These are phyloP conservation scores for Seriola aureovittata DNA, from an alignment of 2,113 vertebrate species.

Conservation along the genomic window DNA sequence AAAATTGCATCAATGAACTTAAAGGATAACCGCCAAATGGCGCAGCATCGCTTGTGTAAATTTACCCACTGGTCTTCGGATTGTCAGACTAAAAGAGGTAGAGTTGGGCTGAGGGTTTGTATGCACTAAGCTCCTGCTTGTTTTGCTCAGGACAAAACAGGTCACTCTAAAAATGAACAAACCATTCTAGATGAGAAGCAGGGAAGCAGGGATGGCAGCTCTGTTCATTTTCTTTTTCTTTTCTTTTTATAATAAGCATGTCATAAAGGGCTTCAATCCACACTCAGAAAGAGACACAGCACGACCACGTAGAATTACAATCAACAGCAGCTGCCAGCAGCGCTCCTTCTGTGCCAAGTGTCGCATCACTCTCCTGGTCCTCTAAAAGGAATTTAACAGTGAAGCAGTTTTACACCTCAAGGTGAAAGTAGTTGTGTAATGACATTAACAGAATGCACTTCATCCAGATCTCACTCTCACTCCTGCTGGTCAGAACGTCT, in stretches of 20 bases:
- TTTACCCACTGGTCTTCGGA: conserved; percentile 44
- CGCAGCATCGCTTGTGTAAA: conserved; percentile 42
- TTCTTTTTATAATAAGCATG: conserved; percentile 57
- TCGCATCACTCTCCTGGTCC: conserved; percentile 52
- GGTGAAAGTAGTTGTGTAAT: conserved; percentile 68
- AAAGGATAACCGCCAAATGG: conserved; percentile 23
- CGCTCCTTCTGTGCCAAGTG: conserved; percentile 73
- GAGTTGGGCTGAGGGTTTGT: conserved; percentile 61
- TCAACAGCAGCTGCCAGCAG: conserved; percentile 74
- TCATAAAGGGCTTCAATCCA: conserved; percentile 81
- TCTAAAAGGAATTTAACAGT: conserved; percentile 66
- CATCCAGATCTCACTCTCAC: conserved; percentile 56
- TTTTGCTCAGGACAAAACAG: conserved; percentile 83
- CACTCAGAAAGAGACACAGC: conserved; percentile 65
- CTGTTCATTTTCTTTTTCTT: conserved; percentile 33
- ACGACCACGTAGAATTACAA: conserved; percentile 71
- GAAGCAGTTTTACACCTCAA: conserved; percentile 67
- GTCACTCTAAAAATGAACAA: conserved; percentile 68
- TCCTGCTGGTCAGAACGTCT: conserved; percentile 62
- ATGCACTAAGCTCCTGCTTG: conserved; percentile 80
- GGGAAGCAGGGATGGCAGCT: conserved; percentile 74
- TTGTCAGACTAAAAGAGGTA: conserved; percentile 49
- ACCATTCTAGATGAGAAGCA: conserved; percentile 39
- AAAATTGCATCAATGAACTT: conserved; percentile 4
- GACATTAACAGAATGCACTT: conserved; percentile 65